Evolutionary conservation across 2,888 invertebrate genomes (phyloP).

Genomic region (Nomada fabriciana): DNA sequence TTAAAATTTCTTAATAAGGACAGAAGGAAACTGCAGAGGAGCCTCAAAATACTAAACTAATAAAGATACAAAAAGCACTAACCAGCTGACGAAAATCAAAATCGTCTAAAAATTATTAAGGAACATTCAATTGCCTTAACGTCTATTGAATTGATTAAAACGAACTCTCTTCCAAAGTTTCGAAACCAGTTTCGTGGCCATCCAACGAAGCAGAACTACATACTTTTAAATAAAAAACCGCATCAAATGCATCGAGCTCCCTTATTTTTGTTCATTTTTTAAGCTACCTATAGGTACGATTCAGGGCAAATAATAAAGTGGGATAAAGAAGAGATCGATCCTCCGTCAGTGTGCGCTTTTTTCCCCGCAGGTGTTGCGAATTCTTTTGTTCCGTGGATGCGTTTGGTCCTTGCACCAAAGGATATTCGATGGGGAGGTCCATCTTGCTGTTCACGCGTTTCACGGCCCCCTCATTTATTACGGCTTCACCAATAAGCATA

Average conservation of each 20-base stretch:
- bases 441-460: slow-evolving; percentile 55
- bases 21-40: too few species aligned
- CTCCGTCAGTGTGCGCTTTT: slow-evolving; percentile 5
- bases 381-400: slow-evolving; percentile 43
- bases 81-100: neutral
- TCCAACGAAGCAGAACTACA: slow-evolving; percentile 4
- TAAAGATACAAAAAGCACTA: too few species aligned
- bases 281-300: slow-evolving; percentile 1
- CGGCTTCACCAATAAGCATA: slow-evolving; percentile 68
- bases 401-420: slow-evolving; percentile 12
- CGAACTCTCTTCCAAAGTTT: neutral
- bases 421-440: slow-evolving; percentile 51
- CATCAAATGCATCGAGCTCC: neutral
- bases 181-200: neutral
- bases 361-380: slow-evolving; percentile 43
- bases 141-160: neutral
- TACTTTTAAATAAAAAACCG: neutral
- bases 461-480: slow-evolving; percentile 61
- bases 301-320: slow-evolving; percentile 18
- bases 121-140: neutral
- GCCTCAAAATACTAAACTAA: too few species aligned
- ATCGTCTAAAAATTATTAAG: neutral
- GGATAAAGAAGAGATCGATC: slow-evolving; percentile 40
- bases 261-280: too few species aligned
- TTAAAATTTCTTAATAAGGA: too few species aligned